Conservation (phyloP, 1,140 invertebrate species). For the Wasmannia auropunctata region DNA sequence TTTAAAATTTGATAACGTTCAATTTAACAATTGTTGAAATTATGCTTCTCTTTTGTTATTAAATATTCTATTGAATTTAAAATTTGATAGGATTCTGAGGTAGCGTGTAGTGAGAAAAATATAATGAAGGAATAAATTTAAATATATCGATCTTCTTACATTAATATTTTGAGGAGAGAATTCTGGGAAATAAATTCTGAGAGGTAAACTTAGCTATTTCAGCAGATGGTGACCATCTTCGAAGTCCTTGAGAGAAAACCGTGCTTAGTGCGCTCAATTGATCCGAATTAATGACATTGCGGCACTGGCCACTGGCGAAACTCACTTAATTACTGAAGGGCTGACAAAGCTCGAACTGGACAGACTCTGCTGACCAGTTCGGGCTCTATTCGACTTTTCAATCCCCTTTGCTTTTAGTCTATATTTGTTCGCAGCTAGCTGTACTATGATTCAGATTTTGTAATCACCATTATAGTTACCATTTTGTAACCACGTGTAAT, state of each 20-base stretch:
- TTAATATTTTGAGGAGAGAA: slow-evolving; percentile 9
- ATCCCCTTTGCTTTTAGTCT: slow-evolving; percentile 27
- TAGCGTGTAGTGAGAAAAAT: not conserved
- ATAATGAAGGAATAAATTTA: not conserved
- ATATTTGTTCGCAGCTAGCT: not conserved
- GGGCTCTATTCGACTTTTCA: slow-evolving; percentile 35
- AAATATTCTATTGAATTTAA: slow-evolving; percentile 1
- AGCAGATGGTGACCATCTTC: slow-evolving; percentile 27
- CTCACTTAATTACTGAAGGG: slow-evolving; percentile 68
- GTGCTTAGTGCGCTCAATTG: slow-evolving; percentile 45
- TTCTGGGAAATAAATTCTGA: not conserved
- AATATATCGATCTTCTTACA: not conserved
- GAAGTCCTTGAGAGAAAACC: slow-evolving; percentile 21
- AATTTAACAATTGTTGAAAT: not conserved
- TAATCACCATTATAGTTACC: too few relatives aligned
- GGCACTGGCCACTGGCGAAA: slow-evolving; percentile 30
- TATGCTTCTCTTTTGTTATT: not conserved
- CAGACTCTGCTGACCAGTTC: slow-evolving; percentile 50
- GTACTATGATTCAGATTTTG: not conserved
- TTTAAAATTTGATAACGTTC: not conserved
- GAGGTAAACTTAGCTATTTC: slow-evolving; percentile 20
- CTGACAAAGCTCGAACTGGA: slow-evolving; percentile 50
- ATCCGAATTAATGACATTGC: slow-evolving; percentile 63
- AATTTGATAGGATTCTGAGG: not conserved
- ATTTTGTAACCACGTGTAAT: slow-evolving; percentile 2